Evolutionary conservation across 2,888 invertebrate genomes (phyloP), one percentile per base, ranked within the genome.

Genomic region (Brachyptera putata): DNA sequence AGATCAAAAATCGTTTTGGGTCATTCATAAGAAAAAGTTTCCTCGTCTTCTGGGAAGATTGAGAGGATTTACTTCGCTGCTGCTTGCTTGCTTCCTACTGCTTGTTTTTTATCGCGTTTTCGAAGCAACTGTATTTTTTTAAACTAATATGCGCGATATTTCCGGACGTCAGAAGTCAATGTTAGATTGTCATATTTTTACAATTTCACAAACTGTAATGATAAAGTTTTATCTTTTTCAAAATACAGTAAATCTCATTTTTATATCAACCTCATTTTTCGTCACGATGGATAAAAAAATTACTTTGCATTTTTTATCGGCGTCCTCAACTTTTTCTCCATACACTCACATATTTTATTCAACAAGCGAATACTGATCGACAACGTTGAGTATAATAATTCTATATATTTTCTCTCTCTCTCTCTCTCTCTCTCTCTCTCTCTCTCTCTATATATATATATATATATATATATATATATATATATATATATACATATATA

Each of bases 1-100:
- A 61, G 61, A 61, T 57, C 61, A 57, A 61, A 57, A 57, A 57
- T 61, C 61, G 57, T 57, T 61, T 61, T 41, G 18, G 61, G 50
- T 61, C 61, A 61, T 48, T 37, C 59, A 37, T 39, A 41, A 53
- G 53, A 53, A 53, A 53, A 49, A 53, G 18, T 16, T 53, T 53
- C 46, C 36, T 53, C 37, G 50, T 50, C 50, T 53, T 7, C 11
- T 43, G 55, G 21, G 21, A 50, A 53, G 53, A 53, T 53, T 53
- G 53, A 53, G 53, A 21, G 53, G 53, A 34, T 53, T 53, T 53
- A 36, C 34, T 53, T 9, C 18, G 34, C 22, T 13, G 25, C 26
- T 50, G 49, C 16, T 13, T 30, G 34, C 11, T 5, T 30, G 34
- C 5, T 5, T 30, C 11, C 7, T 7, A 7, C 7, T 30, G 39